These are phyloP conservation scores for Onychostruthus taczanowskii DNA, from an alignment of 2,113 vertebrate species.

Conservation along the genomic window DNA sequence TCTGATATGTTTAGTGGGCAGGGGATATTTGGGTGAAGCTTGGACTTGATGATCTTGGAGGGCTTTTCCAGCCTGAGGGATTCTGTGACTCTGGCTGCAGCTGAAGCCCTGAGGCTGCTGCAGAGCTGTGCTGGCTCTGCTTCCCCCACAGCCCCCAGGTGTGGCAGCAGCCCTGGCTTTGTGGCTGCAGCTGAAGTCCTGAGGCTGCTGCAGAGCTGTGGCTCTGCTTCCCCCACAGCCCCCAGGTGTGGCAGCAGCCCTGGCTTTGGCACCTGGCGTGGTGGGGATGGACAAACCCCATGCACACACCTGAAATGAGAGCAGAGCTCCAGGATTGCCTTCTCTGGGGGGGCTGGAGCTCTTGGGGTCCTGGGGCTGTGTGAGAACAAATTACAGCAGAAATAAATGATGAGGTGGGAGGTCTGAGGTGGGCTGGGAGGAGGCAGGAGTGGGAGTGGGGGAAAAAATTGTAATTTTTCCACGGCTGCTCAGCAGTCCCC, in stretches of 20 bases:
- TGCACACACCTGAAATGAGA: neutral
- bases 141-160: rapidly evolving
- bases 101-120: neutral
- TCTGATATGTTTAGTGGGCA: neutral
- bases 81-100: neutral
- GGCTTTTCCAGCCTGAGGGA: neutral
- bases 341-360: neutral
- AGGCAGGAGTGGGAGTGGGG: neutral
- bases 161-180: rapidly evolving
- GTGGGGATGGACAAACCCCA: too few species aligned
- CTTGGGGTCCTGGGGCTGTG: neutral
- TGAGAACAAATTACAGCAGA: neutral
- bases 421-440: neutral
- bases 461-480: neutral
- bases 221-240: neutral
- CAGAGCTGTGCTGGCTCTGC: neutral
- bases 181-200: neutral
- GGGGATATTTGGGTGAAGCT: neutral
- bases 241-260: rapidly evolving
- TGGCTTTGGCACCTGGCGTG: neutral
- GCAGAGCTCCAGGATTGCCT: neutral
- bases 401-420: neutral
- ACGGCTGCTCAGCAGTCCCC: neutral
- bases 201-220: neutral
- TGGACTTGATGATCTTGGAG: neutral